Base-by-base conservation (phyloP, 2,113 vertebrate genomes). In the Seriola aureovittata region DNA sequence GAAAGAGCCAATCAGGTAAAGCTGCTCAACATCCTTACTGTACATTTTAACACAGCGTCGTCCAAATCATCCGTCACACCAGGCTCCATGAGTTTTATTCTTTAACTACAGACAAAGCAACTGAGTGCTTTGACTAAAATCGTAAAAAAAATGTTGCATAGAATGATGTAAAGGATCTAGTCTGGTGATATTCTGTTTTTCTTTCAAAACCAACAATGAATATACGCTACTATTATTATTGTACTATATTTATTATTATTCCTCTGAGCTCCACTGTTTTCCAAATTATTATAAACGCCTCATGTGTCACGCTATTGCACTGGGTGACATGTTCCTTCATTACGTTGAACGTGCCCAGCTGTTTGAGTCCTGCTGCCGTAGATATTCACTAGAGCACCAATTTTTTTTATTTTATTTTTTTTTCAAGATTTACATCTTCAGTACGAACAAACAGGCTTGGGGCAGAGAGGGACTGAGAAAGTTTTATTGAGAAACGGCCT, bases 1-100 rank as follows among this genome's bases (percentile, higher is more conserved):
- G 98, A 99, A 94, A 96, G 98, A 96, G 98, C 98, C 57, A 99
- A 99, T 95, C 98, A 99, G 97, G 98, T 99, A 96, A 72, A 89
- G 48, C 12, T 12, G 4, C 82, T 65, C 17, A 14, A 17, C 40
- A 34, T 42, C 19, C 11, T 12, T 6, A 13, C 5, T 14, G 1
- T 40, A 16, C 23, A 34, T 50, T 25, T 52, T n/a, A 63, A 72
- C 7, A n/a, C 16, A 8, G 12, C n/a, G 12, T 23, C 19, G 11
- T 36, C 57, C 38, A 10, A 62, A 58, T 58, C 19, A 23, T 73
- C 46, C 1, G 1, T 59, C 34, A 69, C 25, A 25, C n/a, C 14
- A 63, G 12, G 3, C 48, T 58, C n/a, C 10, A 1, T 16, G 4
- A 4, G 9, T 73, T 57, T 63, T 62, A 9, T 34, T 71, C 9